Percentiles rank a stretch among this genome's conserved stretches.
These are phyloP conservation scores for Rhinatrema bivittatum DNA, from an alignment of 2,797 vertebrate genomes.

Conservation along the genomic window DNA sequence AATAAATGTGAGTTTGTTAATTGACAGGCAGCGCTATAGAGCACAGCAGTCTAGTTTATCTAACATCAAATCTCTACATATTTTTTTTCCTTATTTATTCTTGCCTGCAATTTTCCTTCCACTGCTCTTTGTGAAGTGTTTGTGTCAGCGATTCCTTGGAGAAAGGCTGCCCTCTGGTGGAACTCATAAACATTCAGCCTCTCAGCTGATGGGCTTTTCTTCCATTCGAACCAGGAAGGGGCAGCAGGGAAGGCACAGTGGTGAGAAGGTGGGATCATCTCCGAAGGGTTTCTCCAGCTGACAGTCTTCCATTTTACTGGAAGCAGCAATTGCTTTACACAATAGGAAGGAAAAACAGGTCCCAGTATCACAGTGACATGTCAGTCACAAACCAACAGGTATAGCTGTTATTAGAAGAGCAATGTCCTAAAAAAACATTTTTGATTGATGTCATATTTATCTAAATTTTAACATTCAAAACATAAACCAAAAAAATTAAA, in stretches of 20 bases:
- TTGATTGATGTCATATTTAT: no score
- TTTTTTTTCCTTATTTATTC: background rate
- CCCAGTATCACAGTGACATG: no score
- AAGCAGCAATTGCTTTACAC: background rate
- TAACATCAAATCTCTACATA: background rate
- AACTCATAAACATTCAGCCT: background rate
- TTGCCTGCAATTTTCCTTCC: background rate
- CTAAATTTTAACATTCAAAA: no score
- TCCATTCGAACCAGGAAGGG: background rate
- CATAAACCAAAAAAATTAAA: no score
- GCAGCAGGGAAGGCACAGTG: background rate
- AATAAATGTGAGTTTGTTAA: no score
- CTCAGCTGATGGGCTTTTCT: fast-evolving
- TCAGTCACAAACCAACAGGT: no score
- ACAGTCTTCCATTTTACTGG: background rate
- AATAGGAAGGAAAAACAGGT: background rate
- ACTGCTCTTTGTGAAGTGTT: background rate
- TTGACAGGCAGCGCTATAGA: no score
- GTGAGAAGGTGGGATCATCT: fast-evolving
- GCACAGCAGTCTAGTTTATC: conserved; percentile 7
- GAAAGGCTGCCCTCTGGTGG: conserved; percentile 45
- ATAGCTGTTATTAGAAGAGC: no score
- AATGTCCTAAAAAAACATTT: no score
- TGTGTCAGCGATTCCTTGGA: no score
- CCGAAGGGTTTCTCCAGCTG: background rate